Percentiles rank a stretch among this genome's conserved stretches.
Evolutionary conservation across 2,797 vertebrate genomes (phyloP).

Genomic region (Echeneis naucrates): DNA sequence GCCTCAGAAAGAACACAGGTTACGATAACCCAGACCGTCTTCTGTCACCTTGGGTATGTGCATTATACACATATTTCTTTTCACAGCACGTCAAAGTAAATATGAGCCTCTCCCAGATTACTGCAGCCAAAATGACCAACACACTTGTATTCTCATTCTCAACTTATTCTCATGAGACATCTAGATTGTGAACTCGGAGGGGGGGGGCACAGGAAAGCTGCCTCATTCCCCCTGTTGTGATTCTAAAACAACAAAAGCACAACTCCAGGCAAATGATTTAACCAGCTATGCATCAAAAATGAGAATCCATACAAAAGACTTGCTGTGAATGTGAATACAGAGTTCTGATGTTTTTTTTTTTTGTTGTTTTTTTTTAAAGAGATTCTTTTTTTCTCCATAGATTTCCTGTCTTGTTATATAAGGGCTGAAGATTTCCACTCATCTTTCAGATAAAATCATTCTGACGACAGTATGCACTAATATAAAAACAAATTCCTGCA

Average conservation of each 20-base stretch:
- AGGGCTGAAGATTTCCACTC: conserved; percentile 15
- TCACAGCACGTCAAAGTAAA: conserved; percentile 38
- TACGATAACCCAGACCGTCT: conserved; percentile 8
- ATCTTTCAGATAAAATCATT: conserved; percentile 17
- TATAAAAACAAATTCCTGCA: background rate
- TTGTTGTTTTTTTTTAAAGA: too few relatives aligned
- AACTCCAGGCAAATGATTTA: background rate
- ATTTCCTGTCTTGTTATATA: background rate
- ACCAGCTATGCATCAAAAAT: background rate
- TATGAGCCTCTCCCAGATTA: background rate
- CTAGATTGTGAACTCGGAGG: conserved; percentile 24
- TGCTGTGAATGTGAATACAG: background rate
- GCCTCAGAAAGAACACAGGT: conserved; percentile 3
- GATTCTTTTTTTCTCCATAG: too few relatives aligned
- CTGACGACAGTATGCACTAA: background rate
- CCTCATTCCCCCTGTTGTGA: background rate
- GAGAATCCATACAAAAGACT: background rate
- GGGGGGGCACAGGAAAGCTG: background rate
- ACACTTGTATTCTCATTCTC: background rate
- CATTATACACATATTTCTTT: background rate
- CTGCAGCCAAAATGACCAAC: background rate
- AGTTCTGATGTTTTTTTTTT: background rate
- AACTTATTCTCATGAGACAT: background rate
- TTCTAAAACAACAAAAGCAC: background rate
- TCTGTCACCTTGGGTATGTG: background rate